Percentiles rank a stretch among this genome's conserved stretches.
Evolutionary conservation across 2,888 invertebrate genomes (phyloP).

Genomic region (Euzetes globulus): DNA sequence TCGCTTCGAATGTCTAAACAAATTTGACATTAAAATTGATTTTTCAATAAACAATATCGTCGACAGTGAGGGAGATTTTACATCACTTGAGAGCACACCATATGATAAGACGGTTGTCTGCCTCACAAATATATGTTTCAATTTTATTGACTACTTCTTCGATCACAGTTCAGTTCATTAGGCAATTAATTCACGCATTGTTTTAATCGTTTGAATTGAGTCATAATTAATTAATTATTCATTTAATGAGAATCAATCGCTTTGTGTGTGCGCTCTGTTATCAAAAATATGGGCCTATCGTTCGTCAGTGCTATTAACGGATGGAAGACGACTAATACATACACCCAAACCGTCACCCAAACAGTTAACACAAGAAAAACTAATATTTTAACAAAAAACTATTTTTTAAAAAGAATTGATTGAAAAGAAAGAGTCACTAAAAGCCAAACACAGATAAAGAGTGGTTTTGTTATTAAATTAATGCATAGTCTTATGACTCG

Average conservation of each 20-base stretch:
- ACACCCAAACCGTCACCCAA: conserved; percentile 9
- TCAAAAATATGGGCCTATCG: conserved; percentile 9
- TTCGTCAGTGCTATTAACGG: not conserved
- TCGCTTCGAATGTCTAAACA: not conserved
- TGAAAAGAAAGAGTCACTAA: not conserved
- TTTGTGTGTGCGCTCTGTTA: conserved; percentile 23
- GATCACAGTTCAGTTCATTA: conserved; percentile 31
- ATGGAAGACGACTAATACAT: conserved; percentile 26
- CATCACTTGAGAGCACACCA: conserved; percentile 26
- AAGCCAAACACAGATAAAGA: not conserved
- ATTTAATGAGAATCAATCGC: conserved; percentile 17
- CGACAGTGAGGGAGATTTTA: conserved; percentile 13
- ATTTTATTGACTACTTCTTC: conserved; percentile 23
- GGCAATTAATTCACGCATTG: conserved; percentile 18
- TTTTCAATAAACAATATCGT: not conserved
- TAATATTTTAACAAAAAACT: not conserved
- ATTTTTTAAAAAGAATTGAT: conserved; percentile 1
- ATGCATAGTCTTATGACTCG: conserved; percentile 5
- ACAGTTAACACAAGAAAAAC: not conserved
- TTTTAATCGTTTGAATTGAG: conserved; percentile 4
- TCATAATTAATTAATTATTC: conserved; percentile 3
- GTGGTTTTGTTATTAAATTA: not conserved
- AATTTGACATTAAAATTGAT: not conserved
- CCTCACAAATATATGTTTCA: conserved; percentile 14
- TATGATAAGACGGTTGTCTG: not conserved